Evolutionary conservation across 2,888 invertebrate genomes (phyloP), one percentile per base, ranked within the genome.

Genomic region (Calameuta pallipes): DNA sequence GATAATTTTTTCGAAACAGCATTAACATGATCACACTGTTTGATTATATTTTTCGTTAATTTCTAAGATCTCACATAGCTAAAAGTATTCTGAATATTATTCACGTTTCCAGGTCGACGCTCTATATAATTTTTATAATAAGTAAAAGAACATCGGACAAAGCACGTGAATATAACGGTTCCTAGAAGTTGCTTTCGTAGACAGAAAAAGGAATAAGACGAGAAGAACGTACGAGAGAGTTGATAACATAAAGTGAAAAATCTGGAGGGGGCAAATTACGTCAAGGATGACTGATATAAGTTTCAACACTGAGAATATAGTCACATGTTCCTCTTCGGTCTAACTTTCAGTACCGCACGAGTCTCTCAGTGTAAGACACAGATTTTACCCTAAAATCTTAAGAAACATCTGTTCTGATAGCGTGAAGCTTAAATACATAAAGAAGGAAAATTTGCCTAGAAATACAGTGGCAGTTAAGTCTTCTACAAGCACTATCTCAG

Each of bases 241-340:
- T 9, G 56, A 56, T 56, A 56, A 56, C 9, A 1, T 56, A 56
- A 56, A 56, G 56, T 56, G 56, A 56, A 56, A 56, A 56, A 56
- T 56, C 56, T 56, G 56, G 56, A 84, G 82, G 82, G 82, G 75
- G 78, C 76, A 70, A 12, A 81, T 82, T 80, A 81, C 80, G 84
- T 85, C 84, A 84, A 85, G 85, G 85, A 82, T 84, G 73, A 11
- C 78, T 70, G 85, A 84, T 84, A 83, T 82, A 82, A 85, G 84
- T 80, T 81, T 78, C 79, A 56, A 56, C 23, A 56, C 56, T 23
- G 23, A 56, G 23, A 56, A 56, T 23, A 56, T 23, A 9, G 23
- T 23, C 56, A 9, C 23, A 56, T 56, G 56, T 56, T 56, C 56
- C 56, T 56, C 56, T 56, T 56, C 9, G 56, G 15, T 56, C 9